Base-by-base conservation (phyloP, 2,113 vertebrate genomes). In the Rhynchopsitta pachyrhyncha region DNA sequence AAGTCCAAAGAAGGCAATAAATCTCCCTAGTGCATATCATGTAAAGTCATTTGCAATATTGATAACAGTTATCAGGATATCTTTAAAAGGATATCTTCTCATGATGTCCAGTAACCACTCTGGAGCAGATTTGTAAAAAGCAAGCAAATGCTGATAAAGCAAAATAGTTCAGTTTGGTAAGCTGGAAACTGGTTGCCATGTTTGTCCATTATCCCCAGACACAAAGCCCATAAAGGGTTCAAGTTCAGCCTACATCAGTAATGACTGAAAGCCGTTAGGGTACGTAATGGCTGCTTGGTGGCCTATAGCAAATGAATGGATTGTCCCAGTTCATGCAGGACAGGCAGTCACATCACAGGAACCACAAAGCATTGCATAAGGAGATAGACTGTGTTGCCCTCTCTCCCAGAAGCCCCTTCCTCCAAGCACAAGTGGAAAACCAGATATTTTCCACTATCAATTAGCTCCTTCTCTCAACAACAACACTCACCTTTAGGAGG, bases 191-290 rank as follows among this genome's bases (percentile, higher is more conserved):
- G 74, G 44, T 91, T 78, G 82, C 80, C 73, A 75, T 0, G 3
- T 17, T 92, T 50, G 62, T 9, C 60, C 62, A 74, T 92, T 52
- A 75, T 49, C 29, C 69, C 9, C 62, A 71, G 82, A 95, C 73
- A 96, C 73, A 88, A 52, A 67, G 50, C n/a, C 68, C 77, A 64
- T 46, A n/a, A 88, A 66, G 83, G 76, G 67, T 29, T 93, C 83
- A 35, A 13, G 70, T 57, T 41, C 74, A 82, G 83, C 4, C 91
- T 81, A 4, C 62, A 53, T 11, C 62, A 73, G 88, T 42, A 73
- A 17, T 62, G 85, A 82, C 31, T 60, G 44, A 79, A 73, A 89
- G 44, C 62, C 69, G 79, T 93, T 53, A 87, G 62, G 0, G 0
- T 27, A 17, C 0, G 11, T 69, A 89, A 95, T 50, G 35, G 83